These are phyloP conservation scores for Cheilosia vulpina DNA, from an alignment of 2,888 invertebrate genomes.

Conservation along the genomic window DNA sequence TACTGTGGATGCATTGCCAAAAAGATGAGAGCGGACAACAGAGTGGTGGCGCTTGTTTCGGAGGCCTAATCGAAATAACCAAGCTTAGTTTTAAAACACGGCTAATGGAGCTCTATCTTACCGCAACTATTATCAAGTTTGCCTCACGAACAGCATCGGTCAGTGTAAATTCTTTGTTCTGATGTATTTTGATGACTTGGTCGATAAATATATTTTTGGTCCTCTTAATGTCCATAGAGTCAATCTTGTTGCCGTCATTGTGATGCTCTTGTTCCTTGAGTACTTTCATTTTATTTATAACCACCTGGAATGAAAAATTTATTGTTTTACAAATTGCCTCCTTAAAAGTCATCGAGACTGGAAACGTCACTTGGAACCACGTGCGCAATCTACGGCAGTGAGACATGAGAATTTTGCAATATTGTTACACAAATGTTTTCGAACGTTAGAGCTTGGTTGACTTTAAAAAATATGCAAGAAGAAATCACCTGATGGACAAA, in stretches of 20 bases:
- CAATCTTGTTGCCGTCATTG: background rate
- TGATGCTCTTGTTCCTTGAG: background rate
- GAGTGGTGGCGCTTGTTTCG: constrained; percentile 76
- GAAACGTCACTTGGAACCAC: background rate
- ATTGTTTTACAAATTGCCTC: background rate
- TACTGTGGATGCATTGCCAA: constrained; percentile 77
- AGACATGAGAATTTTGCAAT: background rate
- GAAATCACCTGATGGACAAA: background rate
- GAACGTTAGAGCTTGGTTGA: background rate
- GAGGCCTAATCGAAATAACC: constrained; percentile 62
- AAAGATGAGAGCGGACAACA: constrained; percentile 77
- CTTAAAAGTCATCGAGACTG: background rate
- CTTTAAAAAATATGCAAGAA: background rate
- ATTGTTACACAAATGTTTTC: background rate
- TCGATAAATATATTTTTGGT: constrained; percentile 71
- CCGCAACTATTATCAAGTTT: constrained; percentile 71
- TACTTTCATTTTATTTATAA: constrained; percentile 3
- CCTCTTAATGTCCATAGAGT: constrained; percentile 37
- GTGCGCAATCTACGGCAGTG: background rate
- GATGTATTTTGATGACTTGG: constrained; percentile 69
- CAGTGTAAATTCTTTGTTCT: constrained; percentile 57
- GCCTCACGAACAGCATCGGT: constrained; percentile 72
- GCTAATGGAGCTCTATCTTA: constrained; percentile 36
- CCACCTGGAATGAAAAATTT: constrained; percentile 10
- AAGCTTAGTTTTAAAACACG: background rate